These are phyloP conservation scores for Toxotes jaculatrix DNA, from an alignment of 2,113 vertebrate genomes.

Conservation along the genomic window DNA sequence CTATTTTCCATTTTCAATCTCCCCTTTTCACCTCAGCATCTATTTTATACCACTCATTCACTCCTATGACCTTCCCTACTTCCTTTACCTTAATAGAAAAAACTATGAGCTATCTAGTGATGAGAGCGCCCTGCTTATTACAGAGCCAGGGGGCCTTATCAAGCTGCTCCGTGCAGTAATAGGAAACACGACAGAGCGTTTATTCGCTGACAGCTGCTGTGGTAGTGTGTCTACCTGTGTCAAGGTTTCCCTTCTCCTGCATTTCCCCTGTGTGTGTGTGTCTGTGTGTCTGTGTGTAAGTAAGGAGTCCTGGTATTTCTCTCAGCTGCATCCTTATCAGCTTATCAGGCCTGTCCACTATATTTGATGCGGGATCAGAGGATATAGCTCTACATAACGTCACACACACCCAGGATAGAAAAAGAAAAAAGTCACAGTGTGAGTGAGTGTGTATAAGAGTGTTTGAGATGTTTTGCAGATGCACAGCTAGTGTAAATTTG, in stretches of 20 bases:
- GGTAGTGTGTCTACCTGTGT: constrained; percentile 39
- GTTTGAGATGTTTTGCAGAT: constrained; percentile 32
- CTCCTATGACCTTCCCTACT: constrained; percentile 20
- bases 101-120: neutral
- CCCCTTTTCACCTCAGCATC: constrained; percentile 6
- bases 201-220: constrained; percentile 39
- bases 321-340: constrained; percentile 52
- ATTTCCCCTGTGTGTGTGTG: neutral
- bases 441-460: neutral
- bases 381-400: constrained; percentile 39
- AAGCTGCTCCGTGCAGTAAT: constrained; percentile 24
- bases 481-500: neutral
- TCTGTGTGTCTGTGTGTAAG: constrained; percentile 3
- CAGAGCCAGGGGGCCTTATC: constrained; percentile 34
- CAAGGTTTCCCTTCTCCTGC: constrained; percentile 12
- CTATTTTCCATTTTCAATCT: constrained; percentile 45
- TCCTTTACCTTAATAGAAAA: constrained; percentile 37
- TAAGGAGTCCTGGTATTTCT: constrained; percentile 57
- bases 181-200: constrained; percentile 39
- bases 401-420: constrained; percentile 5
- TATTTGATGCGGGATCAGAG: constrained; percentile 58
- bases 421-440: neutral
- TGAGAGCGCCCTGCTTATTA: constrained; percentile 34
- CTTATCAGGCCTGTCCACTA: constrained; percentile 64
- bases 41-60: constrained; percentile 4